Conservation (phyloP, 37 sponge, comb jelly and placozoan species). For the Spongilla lacustris region DNA sequence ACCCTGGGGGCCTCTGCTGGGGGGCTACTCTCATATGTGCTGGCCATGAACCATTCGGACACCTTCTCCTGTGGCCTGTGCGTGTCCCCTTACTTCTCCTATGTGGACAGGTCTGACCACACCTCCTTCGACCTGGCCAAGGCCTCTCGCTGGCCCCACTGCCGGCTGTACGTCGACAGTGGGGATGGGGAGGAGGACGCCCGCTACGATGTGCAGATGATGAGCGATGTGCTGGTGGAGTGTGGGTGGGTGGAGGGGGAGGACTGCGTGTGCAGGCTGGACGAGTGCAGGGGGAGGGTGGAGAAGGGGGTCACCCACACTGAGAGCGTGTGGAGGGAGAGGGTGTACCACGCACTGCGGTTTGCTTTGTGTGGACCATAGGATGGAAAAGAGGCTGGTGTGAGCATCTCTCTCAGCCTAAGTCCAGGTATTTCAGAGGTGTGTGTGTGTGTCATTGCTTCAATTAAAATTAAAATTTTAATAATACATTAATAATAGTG, state of each 20-base stretch:
- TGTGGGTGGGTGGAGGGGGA: slow-evolving; percentile 66
- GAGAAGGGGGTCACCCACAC: slow-evolving; percentile 67
- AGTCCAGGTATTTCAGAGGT: too few species aligned
- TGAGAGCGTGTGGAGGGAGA: slow-evolving; percentile 82
- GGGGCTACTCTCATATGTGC: slow-evolving; percentile 67
- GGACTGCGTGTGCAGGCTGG: slow-evolving; percentile 68
- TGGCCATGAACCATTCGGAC: slow-evolving; percentile 41
- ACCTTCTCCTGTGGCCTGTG: slow-evolving; percentile 66
- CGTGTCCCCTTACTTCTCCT: slow-evolving; percentile 87
- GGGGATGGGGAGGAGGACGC: slow-evolving; percentile 84
- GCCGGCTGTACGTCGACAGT: slow-evolving; percentile 79
- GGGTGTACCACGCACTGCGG: slow-evolving; percentile 53
- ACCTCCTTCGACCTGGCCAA: slow-evolving; percentile 55
- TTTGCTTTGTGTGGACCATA: slow-evolving; percentile 38
- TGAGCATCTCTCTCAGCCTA: too few species aligned
- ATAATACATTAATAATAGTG: too few species aligned
- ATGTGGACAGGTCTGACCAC: slow-evolving; percentile 49
- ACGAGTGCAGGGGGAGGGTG: slow-evolving; percentile 39
- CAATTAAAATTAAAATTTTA: too few species aligned
- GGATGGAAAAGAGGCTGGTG: too few species aligned
- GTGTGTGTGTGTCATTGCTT: too few species aligned
- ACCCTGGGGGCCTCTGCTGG: slow-evolving; percentile 83
- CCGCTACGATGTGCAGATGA: slow-evolving; percentile 53
- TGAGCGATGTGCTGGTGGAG: slow-evolving; percentile 55
- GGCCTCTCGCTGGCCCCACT: not conserved